Percentiles rank a stretch among this genome's conserved stretches.
phyloP scores from a whole-genome alignment of 1,140 invertebrate genomes.

The Caenorhabditis brenneri region DNA sequence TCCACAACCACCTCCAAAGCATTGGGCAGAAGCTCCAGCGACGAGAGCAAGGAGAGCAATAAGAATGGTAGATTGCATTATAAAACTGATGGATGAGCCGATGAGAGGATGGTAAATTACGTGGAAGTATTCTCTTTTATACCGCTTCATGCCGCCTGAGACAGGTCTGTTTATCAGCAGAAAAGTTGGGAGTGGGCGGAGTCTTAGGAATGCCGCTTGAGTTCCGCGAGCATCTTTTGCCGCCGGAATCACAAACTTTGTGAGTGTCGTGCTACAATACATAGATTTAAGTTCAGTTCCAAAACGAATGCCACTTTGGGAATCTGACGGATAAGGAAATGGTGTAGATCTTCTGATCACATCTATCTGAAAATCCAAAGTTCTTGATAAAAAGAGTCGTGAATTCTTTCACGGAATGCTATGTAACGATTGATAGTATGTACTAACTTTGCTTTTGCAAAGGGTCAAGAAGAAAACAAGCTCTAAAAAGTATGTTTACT shows the following conservation, averaged over 20 bases:
- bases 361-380: too few relatives aligned
- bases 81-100: neutral
- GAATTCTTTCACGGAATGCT: too few relatives aligned
- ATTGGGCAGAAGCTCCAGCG: constrained; percentile 17
- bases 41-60: constrained; percentile 1
- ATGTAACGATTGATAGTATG: too few relatives aligned
- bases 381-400: too few relatives aligned
- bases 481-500: too few relatives aligned
- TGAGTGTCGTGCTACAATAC: neutral
- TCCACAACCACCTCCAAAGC: constrained; percentile 19
- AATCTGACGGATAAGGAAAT: neutral
- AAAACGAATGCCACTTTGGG: too few relatives aligned
- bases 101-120: neutral
- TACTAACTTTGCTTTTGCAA: too few relatives aligned
- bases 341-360: neutral
- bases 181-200: neutral
- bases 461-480: too few relatives aligned
- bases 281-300: constrained; percentile 9
- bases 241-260: constrained; percentile 2
- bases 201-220: neutral
- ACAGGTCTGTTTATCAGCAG: constrained; percentile 30
- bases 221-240: constrained; percentile 10
- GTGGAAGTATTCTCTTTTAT: constrained; percentile 8
- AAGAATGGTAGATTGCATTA: neutral
- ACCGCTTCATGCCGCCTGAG: neutral